A percentile compares a stretch with the other conserved stretches of the same genome.
phyloP scores from a whole-genome alignment of 2,888 invertebrate genomes.

The Taphrorychus bicolor region DNA sequence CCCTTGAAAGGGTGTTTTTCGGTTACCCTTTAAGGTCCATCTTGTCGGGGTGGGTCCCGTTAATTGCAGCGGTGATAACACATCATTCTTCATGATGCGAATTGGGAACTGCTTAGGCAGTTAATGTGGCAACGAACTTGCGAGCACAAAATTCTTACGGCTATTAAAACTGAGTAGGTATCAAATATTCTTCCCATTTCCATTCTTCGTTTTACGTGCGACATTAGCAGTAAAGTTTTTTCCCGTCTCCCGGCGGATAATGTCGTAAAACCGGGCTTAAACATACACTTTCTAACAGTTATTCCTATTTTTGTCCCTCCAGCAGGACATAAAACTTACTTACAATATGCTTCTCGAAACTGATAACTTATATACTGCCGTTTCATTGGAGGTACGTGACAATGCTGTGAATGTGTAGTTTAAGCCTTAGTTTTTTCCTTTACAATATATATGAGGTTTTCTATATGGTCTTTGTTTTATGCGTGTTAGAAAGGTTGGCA shows the following conservation, averaged over 20 bases:
- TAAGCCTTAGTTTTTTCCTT: not conserved
- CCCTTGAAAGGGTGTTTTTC: constrained; percentile 39
- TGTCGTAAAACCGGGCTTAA: constrained; percentile 2
- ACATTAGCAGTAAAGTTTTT: not conserved
- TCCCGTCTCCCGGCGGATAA: constrained; percentile 1
- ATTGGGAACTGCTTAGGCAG: not conserved
- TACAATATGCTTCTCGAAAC: constrained; percentile 21
- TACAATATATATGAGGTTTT: no score
- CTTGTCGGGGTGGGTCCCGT: not conserved
- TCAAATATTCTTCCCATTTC: no score
- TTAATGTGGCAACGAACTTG: not conserved
- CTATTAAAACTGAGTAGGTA: no score
- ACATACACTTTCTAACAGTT: constrained; percentile 3
- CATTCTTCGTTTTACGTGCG: no score
- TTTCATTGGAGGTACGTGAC: constrained; percentile 21
- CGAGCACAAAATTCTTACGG: no score
- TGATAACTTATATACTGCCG: constrained; percentile 17
- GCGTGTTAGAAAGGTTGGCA: not conserved
- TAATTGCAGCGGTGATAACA: not conserved
- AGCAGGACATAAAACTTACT: constrained; percentile 5
- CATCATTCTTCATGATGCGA: not conserved
- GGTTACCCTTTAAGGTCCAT: constrained; percentile 39
- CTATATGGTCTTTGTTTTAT: not conserved
- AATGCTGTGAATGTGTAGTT: constrained; percentile 6
- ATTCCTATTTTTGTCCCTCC: constrained; percentile 4